These are phyloP conservation scores for Ceratina calcarata DNA, from an alignment of 1,140 invertebrate genomes.

Conservation along the genomic window DNA sequence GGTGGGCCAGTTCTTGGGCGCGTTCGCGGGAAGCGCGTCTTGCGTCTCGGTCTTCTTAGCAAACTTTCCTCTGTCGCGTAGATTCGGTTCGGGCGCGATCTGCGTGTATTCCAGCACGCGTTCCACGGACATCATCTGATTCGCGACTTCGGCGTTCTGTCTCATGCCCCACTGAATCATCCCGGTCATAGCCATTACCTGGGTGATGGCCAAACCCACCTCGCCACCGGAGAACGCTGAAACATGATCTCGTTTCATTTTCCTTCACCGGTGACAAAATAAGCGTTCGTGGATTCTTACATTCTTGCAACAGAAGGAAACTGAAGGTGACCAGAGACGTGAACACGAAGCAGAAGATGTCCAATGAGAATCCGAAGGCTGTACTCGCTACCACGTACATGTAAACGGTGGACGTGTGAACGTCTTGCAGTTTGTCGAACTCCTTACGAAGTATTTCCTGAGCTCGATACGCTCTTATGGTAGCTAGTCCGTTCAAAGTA, in stretches of 20 bases:
- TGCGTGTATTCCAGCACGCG: constrained; percentile 88
- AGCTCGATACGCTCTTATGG: constrained; percentile 91
- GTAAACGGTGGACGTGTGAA: constrained; percentile 86
- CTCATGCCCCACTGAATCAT: constrained; percentile 88
- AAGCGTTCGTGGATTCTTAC: constrained; percentile 50
- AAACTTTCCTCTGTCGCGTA: constrained; percentile 74
- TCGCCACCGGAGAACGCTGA: constrained; percentile 82
- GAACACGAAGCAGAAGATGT: constrained; percentile 87
- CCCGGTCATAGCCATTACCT: constrained; percentile 81
- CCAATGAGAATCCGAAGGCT: constrained; percentile 86
- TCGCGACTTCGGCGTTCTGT: constrained; percentile 89
- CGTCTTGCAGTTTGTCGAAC: constrained; percentile 86
- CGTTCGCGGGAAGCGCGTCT: constrained; percentile 45
- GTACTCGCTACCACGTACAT: constrained; percentile 85
- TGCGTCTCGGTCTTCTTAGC: constrained; percentile 71
- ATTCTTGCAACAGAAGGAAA: constrained; percentile 80
- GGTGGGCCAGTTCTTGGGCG: constrained; percentile 86
- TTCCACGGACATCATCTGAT: constrained; percentile 90
- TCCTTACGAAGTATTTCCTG: constrained; percentile 89
- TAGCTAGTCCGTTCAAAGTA: constrained; percentile 92
- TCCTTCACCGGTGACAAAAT: not conserved
- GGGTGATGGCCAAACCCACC: constrained; percentile 83
- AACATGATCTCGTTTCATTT: constrained; percentile 46
- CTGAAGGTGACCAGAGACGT: constrained; percentile 83
- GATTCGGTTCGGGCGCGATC: constrained; percentile 82